Conservation (phyloP, 2,113 vertebrate genomes). For the Bostrychus sinensis region DNA sequence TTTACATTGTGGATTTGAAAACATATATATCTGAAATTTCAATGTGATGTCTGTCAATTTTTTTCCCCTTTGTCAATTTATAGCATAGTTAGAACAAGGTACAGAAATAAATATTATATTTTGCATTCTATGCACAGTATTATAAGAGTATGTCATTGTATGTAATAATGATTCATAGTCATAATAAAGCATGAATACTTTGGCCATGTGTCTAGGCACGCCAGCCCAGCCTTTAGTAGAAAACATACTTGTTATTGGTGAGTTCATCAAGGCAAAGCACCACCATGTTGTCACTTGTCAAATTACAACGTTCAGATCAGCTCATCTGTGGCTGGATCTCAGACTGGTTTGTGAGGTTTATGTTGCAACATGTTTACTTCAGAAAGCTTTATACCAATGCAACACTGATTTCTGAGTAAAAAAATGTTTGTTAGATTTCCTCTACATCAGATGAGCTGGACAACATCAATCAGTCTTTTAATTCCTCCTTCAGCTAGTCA, state of each 20-base stretch:
- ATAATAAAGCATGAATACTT: not conserved
- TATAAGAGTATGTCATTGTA: too few species aligned
- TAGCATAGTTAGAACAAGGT: too few species aligned
- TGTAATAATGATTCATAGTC: too few species aligned
- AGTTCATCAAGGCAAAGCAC: slow-evolving; percentile 22
- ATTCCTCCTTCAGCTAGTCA: slow-evolving; percentile 13
- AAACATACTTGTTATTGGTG: slow-evolving; percentile 12
- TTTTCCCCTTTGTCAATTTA: too few species aligned
- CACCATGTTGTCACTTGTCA: slow-evolving; percentile 45
- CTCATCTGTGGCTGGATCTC: slow-evolving; percentile 15
- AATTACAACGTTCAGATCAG: slow-evolving; percentile 36
- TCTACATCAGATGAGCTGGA: slow-evolving; percentile 1
- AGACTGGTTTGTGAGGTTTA: slow-evolving; percentile 1
- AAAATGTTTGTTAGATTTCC: not conserved
- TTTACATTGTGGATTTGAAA: too few species aligned
- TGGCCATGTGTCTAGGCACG: slow-evolving; percentile 28
- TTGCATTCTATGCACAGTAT: too few species aligned
- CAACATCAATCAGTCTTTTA: slow-evolving; percentile 25
- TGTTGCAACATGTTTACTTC: slow-evolving; percentile 29
- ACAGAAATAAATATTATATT: too few species aligned
- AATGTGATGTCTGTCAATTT: too few species aligned
- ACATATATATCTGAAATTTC: too few species aligned
- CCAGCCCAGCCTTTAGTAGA: slow-evolving; percentile 5
- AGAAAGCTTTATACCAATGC: slow-evolving; percentile 1
- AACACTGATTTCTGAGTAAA: slow-evolving; percentile 6